These are phyloP conservation scores for Amblyornis subalaris DNA, from an alignment of 2,113 vertebrate species.

Conservation along the genomic window DNA sequence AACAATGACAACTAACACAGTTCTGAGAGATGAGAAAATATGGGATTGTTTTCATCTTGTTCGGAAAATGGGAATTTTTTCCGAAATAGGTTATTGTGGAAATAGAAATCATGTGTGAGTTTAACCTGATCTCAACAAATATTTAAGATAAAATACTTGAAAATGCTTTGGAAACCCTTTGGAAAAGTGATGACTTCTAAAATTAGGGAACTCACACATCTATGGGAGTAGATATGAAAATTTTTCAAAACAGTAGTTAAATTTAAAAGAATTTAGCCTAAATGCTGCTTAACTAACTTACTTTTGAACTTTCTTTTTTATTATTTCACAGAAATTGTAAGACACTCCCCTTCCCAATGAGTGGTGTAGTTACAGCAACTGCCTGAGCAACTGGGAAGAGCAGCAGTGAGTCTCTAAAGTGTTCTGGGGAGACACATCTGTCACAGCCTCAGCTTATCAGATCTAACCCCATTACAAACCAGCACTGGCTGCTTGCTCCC, in stretches of 20 bases:
- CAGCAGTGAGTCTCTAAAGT: background rate
- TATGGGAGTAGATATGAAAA: fast-evolving
- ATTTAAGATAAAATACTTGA: background rate
- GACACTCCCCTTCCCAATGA: background rate
- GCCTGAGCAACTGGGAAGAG: background rate
- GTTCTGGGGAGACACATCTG: background rate
- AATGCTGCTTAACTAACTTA: background rate
- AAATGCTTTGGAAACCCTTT: background rate
- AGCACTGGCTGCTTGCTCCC: background rate
- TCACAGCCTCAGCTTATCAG: background rate
- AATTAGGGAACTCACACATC: background rate
- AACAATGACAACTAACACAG: background rate
- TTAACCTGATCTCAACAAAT: background rate
- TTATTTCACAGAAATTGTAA: background rate
- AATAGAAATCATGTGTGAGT: background rate
- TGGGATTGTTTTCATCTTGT: fast-evolving
- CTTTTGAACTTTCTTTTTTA: background rate
- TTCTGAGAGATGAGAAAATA: background rate
- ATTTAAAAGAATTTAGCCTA: background rate
- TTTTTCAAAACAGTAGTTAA: background rate
- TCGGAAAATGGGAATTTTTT: background rate
- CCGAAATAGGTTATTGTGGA: background rate
- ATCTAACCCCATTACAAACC: background rate
- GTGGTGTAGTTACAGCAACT: background rate
- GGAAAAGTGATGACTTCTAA: background rate